These are phyloP conservation scores for Glaucidium brasilianum DNA, from an alignment of 2,113 vertebrate species.

Conservation along the genomic window DNA sequence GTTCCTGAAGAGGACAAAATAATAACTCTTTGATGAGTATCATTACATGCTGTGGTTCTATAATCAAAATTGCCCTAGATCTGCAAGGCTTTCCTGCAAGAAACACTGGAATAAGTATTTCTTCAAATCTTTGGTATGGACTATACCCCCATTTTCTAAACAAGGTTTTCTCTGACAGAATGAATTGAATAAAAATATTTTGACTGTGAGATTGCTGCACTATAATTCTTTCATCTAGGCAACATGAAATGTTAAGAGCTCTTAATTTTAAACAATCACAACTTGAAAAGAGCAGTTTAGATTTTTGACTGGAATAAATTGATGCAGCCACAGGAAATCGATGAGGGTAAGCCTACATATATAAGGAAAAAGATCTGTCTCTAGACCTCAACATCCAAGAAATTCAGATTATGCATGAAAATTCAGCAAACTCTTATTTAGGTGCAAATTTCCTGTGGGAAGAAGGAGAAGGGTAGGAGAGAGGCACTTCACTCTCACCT, in stretches of 20 bases:
- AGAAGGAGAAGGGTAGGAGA: not conserved
- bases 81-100: not conserved
- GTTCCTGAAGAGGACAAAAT: not conserved
- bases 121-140: not conserved
- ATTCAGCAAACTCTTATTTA: not conserved
- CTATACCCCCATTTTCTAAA: not conserved
- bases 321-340: not conserved
- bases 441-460: not conserved
- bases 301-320: not conserved
- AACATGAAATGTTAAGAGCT: not conserved
- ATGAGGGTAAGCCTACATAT: not conserved
- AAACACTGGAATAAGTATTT: not conserved
- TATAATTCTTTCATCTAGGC: not conserved
- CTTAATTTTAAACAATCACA: not conserved
- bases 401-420: not conserved
- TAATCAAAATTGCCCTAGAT: not conserved
- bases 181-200: not conserved
- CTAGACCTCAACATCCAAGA: not conserved
- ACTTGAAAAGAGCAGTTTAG: not conserved
- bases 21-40: not conserved
- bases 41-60: constrained; percentile 1
- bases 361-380: not conserved
- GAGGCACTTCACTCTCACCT: not conserved
- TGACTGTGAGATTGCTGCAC: not conserved
- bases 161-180: not conserved